Evolutionary conservation across 2,888 invertebrate genomes (phyloP), one percentile per base, ranked within the genome.

Genomic region (Entomobrya proxima): DNA sequence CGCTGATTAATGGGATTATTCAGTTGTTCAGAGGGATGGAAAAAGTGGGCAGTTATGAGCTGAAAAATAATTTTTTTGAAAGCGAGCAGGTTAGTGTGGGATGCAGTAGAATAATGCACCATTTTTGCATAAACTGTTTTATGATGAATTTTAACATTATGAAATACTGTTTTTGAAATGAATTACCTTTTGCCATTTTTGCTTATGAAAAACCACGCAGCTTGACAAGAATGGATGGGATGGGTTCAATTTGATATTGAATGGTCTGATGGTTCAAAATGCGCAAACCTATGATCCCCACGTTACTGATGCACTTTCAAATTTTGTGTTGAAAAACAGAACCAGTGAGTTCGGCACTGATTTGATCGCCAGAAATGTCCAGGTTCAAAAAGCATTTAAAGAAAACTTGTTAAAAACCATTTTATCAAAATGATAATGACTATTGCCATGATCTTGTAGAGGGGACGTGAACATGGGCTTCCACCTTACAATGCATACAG

Each of bases 11-110:
- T 37, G 90, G 90, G 27, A 83, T 90, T 5, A 85, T 90, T 18
- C 78, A 82, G 40, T 15, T 85, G 30, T 75, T 86, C 77, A 83
- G 81, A 32, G 88, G 87, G 3, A 69, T 90, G 13, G 37, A 24
- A 2, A 37, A 69, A 2, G 76, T 89, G 15, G 89, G 89, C 0
- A 83, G 79, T n/a, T 90, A 90, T 79, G 50, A 75, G 21, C 67
- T 90, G 9, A 81, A 88, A 18, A 89, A 90, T 72, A 89, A 90
- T 72, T 90, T 88, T 67, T 90, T 90, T 55, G 87, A 90, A 21
- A 86, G 89, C 0, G 79, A 86, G 24, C 88, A 88, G 85, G 89
- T 89, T 44, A 35, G 37, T 40, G 9, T 50, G 2, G n/a, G 7
- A 11, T 50, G n/a, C 27, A 58, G 30, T 64, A 35, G 40, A 79